Evolutionary conservation across 2,797 vertebrate genomes (phyloP), one percentile per base, ranked within the genome.

Genomic region (Champsocephalus gunnari): DNA sequence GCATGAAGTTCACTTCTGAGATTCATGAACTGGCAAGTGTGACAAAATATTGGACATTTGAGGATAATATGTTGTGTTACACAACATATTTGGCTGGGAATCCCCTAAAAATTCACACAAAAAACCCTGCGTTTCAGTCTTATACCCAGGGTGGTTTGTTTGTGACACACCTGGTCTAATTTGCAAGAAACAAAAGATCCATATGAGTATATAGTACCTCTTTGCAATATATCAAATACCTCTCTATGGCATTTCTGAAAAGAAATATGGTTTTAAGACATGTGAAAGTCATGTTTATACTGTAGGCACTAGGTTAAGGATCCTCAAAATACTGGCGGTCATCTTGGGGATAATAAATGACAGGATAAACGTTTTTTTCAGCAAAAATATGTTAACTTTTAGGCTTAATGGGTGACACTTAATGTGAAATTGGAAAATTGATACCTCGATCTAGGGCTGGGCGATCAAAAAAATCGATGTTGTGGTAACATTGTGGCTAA

Each of bases 81-180:
- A 2, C 14, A 7, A 13, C 19, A 34, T 9, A 17, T 63, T 60
- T 11, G 10, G 7, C 17, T 54, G 71, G 61, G 14, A 65, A 73
- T 61, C 49, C 71, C 49, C 58, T 12, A 1, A 3, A 53, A 67
- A 75, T 14, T 10, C 63, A 16, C 34, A 28, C 1, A 47, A 14
- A 10, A 41, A 19, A 12, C 49, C 32, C 10, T 2, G 53, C 13
- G 19, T 28, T 17, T 34, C 44, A 28, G 55, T 12, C 4, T 65
- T 0, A n/a, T 7, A 19, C 1, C 3, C n/a, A 1, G 12, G 2
- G 2, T 4, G 14, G 0, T 9, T 34, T 5, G 2, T 24, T 14
- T 50, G 48, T 51, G 28, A 47, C 59, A 14, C 21, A 44, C 5
- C 19, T 12, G 16, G 9, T 7, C 17, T 14, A 2, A 21, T 34